Conservation (phyloP, 1,140 invertebrate genomes). For the Eumeta japonica region DNA sequence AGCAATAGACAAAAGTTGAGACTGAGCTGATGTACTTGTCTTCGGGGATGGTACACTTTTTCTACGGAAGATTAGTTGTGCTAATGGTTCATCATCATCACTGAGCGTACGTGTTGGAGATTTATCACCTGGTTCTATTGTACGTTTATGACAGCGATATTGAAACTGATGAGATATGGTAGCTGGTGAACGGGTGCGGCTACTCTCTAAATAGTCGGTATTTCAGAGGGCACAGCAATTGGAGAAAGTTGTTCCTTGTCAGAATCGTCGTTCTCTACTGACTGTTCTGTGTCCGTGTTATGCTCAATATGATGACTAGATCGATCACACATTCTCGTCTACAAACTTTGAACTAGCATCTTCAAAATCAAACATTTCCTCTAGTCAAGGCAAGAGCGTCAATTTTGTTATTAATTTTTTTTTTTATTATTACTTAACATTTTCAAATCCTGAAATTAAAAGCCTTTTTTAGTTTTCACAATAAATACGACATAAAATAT, state of each 20-base stretch:
- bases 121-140: too few relatives aligned
- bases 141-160: too few relatives aligned
- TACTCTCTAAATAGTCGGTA: too few relatives aligned
- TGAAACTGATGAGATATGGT: too few relatives aligned
- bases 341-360: neutral
- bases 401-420: neutral
- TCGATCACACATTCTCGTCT: neutral
- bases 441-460: neutral
- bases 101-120: too few relatives aligned
- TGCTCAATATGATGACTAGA: neutral
- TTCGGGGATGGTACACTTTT: slow-evolving; percentile 8
- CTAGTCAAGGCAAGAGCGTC: neutral
- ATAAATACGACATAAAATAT: neutral
- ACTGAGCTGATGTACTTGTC: slow-evolving; percentile 8
- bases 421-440: neutral
- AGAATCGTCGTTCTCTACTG: too few relatives aligned
- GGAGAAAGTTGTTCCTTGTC: too few relatives aligned
- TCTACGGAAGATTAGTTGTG: slow-evolving; percentile 5
- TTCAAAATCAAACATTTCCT: slow-evolving; percentile 1
- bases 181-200: too few relatives aligned
- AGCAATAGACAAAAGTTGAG: slow-evolving; percentile 9
- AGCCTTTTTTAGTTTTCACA: neutral
- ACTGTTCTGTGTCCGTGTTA: too few relatives aligned
- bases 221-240: too few relatives aligned
- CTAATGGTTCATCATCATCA: too few relatives aligned